These are phyloP conservation scores for Dermatemys mawii DNA, from an alignment of 2,113 vertebrate genomes.

Conservation along the genomic window DNA sequence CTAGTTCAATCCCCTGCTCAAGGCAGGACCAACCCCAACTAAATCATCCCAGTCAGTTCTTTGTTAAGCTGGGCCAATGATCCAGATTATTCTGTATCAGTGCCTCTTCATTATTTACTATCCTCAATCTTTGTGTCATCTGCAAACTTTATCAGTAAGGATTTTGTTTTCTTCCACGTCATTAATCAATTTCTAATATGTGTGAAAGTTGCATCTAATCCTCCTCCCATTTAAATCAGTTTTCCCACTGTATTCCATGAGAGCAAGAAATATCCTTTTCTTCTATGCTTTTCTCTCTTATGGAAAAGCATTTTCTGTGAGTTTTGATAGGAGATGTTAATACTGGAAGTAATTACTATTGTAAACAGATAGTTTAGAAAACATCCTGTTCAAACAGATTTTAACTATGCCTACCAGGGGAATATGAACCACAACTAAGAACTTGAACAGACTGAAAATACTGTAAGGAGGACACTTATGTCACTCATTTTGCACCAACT, in stretches of 20 bases:
- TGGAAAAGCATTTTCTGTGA: not conserved
- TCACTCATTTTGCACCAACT: conserved; percentile 18
- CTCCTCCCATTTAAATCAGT: not conserved
- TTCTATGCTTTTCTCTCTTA: not conserved
- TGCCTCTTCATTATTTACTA: not conserved
- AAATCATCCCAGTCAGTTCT: too few relatives aligned
- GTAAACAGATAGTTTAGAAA: not conserved
- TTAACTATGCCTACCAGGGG: too few relatives aligned
- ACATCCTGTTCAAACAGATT: too few relatives aligned
- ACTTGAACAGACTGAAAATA: conserved; percentile 30
- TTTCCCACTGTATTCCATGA: not conserved
- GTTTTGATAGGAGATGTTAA: not conserved
- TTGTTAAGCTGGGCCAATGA: not conserved
- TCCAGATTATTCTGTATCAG: not conserved
- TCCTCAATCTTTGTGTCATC: not conserved
- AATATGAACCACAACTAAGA: too few relatives aligned
- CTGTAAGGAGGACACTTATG: not conserved
- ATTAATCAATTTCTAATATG: not conserved
- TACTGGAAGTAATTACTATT: not conserved
- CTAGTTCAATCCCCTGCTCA: too few relatives aligned
- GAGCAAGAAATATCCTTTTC: not conserved
- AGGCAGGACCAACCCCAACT: too few relatives aligned
- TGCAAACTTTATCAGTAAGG: not conserved
- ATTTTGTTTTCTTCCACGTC: not conserved
- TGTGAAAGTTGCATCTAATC: not conserved